phyloP scores from a whole-genome alignment of 2,113 vertebrate species.

The Eurypyga helias region DNA sequence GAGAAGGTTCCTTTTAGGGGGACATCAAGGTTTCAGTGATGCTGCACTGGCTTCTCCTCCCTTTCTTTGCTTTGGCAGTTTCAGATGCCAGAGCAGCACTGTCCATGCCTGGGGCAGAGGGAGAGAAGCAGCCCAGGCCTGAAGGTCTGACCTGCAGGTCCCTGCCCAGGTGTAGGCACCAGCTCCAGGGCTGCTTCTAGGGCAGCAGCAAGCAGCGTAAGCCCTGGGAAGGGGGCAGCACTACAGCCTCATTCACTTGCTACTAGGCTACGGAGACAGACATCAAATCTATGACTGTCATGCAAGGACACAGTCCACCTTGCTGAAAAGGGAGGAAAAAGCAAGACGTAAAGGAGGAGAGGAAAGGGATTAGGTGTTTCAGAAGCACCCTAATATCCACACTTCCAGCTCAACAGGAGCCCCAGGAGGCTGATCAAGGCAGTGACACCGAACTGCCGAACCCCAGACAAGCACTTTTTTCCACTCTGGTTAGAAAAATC shows the following conservation, averaged over 20 bases:
- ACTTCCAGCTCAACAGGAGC: background rate
- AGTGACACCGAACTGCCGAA: background rate
- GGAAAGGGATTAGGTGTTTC: background rate
- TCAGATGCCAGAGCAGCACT: background rate
- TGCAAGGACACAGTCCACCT: background rate
- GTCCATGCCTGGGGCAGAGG: background rate
- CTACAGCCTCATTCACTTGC: background rate
- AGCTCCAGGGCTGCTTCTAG: background rate
- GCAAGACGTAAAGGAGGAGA: background rate
- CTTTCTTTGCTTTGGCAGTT: background rate
- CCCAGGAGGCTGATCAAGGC: background rate
- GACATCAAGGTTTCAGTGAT: background rate
- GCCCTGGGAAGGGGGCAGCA: background rate
- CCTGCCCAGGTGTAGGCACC: background rate
- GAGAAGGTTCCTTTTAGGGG: background rate
- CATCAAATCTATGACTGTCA: background rate
- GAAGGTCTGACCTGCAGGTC: background rate
- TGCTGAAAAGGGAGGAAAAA: background rate
- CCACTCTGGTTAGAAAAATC: background rate
- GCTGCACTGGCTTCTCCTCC: background rate
- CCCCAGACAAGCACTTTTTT: background rate
- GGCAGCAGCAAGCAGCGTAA: background rate
- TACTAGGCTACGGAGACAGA: slow-evolving; percentile 5
- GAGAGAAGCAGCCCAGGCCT: background rate
- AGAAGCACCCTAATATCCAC: background rate